These are phyloP conservation scores for Polypedilum pembai DNA, from an alignment of 1,140 invertebrate species.

Conservation along the genomic window DNA sequence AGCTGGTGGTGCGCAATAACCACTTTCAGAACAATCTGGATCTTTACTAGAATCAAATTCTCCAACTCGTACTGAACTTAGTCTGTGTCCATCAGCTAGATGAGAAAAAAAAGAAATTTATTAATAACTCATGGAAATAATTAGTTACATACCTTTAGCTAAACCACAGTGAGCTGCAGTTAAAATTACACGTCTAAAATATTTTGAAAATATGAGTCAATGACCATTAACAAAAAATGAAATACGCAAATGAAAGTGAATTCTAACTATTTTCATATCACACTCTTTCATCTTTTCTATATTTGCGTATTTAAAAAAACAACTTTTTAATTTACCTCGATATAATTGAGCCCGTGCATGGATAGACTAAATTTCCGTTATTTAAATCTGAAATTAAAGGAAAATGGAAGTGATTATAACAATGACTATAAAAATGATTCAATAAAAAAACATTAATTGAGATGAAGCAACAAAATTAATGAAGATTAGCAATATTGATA, in stretches of 20 bases:
- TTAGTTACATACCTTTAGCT: constrained; percentile 44
- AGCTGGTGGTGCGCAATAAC: constrained; percentile 56
- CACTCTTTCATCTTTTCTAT: background rate
- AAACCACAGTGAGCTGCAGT: constrained; percentile 65
- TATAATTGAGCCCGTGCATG: constrained; percentile 62
- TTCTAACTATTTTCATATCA: background rate
- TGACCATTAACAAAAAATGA: background rate
- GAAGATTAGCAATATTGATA: background rate
- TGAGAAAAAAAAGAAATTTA: too few species aligned
- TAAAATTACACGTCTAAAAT: constrained; percentile 46
- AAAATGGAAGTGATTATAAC: constrained; percentile 10
- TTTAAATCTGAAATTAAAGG: constrained; percentile 47
- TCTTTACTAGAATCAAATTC: constrained; percentile 55
- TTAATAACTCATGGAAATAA: too few species aligned
- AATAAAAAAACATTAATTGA: too few species aligned
- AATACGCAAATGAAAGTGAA: background rate
- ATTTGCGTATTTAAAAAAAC: background rate
- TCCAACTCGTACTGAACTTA: constrained; percentile 55
- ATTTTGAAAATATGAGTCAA: background rate
- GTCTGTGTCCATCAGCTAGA: constrained; percentile 52
- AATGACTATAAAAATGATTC: constrained; percentile 22
- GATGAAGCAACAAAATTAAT: background rate
- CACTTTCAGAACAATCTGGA: constrained; percentile 55
- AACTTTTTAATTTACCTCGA: constrained; percentile 40
- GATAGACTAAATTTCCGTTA: constrained; percentile 53